Evolutionary conservation across 2,113 vertebrate genomes (phyloP).

Genomic region (Verasper variegatus): DNA sequence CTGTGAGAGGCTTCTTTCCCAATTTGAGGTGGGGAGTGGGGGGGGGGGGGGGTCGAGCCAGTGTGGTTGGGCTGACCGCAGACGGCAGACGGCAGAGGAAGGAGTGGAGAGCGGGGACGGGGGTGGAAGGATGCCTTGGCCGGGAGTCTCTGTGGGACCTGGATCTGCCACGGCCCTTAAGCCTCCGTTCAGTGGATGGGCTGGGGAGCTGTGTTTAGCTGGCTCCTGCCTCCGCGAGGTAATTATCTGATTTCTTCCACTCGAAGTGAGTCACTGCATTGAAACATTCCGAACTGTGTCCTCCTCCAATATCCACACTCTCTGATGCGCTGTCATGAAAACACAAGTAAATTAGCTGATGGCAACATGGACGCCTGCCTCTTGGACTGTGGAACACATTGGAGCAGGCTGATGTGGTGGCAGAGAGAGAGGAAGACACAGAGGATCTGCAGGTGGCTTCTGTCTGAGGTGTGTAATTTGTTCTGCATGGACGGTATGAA

Average conservation of each 20-base stretch:
- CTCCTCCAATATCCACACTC: not conserved
- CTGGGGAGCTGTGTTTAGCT: conserved; percentile 7
- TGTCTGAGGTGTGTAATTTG: not conserved
- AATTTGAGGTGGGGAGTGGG: not conserved
- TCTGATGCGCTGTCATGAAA: not conserved
- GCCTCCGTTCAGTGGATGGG: conserved; percentile 32
- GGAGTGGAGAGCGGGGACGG: conserved; percentile 28
- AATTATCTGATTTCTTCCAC: conserved; percentile 32
- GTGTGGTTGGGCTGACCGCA: conserved; percentile 22
- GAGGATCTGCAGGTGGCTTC: conserved; percentile 47
- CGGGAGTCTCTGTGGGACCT: conserved; percentile 41
- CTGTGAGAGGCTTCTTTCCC: conserved; percentile 29
- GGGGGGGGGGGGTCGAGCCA: not conserved
- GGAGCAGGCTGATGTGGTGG: not conserved
- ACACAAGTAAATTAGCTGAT: not conserved
- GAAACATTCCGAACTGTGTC: not conserved
- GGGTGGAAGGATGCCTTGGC: conserved; percentile 23
- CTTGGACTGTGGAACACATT: no score
- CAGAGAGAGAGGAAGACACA: not conserved
- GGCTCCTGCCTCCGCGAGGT: conserved; percentile 35
- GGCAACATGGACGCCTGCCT: no score
- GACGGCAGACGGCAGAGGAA: conserved; percentile 2
- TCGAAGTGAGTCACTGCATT: not conserved
- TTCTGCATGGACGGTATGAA: not conserved
- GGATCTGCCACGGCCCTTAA: conserved; percentile 45